phyloP scores from a whole-genome alignment of 30 jellyfish, hydroid and myxozoan species.

The Catostylus mosaicus region DNA sequence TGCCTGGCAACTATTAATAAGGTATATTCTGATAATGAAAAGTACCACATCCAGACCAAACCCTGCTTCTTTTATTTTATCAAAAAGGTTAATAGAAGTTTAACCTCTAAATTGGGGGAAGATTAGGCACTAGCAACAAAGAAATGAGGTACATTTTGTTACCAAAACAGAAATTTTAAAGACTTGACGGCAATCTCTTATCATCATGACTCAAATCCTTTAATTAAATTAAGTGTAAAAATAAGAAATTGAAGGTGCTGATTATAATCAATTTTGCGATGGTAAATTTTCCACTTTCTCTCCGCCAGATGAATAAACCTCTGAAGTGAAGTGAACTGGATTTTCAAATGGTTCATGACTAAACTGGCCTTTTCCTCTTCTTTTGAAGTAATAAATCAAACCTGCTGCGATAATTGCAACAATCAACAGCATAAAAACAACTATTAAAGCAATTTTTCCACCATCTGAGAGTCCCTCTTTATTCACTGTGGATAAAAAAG shows the following conservation, averaged over 20 bases:
- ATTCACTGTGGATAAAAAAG: constrained; percentile 15
- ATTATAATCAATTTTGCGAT: constrained; percentile 4
- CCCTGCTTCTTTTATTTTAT: too few species aligned
- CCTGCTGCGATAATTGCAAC: constrained; percentile 69
- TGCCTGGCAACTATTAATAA: too few species aligned
- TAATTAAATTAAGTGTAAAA: too few species aligned
- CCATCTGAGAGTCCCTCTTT: constrained; percentile 81
- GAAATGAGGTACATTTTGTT: too few species aligned
- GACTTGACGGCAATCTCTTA: too few species aligned
- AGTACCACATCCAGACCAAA: too few species aligned
- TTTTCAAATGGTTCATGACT: constrained; percentile 78
- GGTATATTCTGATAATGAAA: too few species aligned
- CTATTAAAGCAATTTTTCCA: constrained; percentile 83
- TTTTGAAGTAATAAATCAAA: constrained; percentile 50
- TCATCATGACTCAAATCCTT: too few species aligned
- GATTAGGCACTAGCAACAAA: too few species aligned
- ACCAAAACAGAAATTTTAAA: too few species aligned
- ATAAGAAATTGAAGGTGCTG: not conserved
- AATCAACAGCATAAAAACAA: constrained; percentile 73
- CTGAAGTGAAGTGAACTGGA: constrained; percentile 61
- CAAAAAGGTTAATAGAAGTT: too few species aligned
- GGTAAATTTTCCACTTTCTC: constrained; percentile 45
- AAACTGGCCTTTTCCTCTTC: constrained; percentile 57
- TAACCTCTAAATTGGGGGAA: too few species aligned
- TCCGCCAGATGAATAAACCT: constrained; percentile 31